Evolutionary conservation across 2,113 vertebrate genomes (phyloP).

Genomic region (Pyrgilauda ruficollis): DNA sequence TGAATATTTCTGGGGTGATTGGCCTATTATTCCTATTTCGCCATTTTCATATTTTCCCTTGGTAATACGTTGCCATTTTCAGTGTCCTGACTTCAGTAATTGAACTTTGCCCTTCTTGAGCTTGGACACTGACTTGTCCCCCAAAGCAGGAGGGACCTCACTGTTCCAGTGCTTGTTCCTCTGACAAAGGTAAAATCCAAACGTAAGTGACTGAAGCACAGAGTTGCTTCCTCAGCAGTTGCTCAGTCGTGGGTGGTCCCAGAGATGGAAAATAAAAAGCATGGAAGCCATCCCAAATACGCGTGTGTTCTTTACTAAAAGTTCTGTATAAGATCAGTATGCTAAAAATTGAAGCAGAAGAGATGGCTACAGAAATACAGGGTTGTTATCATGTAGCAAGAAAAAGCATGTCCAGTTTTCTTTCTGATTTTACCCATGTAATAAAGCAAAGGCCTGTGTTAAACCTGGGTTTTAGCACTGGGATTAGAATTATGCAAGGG

Average conservation of each 20-base stretch:
- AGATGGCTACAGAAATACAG: not conserved
- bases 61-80: not conserved
- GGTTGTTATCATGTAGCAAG: not conserved
- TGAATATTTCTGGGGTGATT: not conserved
- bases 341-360: not conserved
- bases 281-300: not conserved
- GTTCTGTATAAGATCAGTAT: not conserved
- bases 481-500: not conserved
- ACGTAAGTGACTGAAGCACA: not conserved
- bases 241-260: not conserved
- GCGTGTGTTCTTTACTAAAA: conserved; percentile 46
- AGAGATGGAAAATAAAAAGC: not conserved
- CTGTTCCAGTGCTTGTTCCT: not conserved
- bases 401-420: not conserved
- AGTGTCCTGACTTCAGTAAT: not conserved
- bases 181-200: not conserved
- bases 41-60: not conserved
- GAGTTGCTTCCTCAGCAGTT: not conserved
- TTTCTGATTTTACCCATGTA: not conserved
- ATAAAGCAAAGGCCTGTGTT: not conserved
- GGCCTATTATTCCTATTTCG: not conserved
- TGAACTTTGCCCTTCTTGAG: not conserved
- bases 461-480: not conserved
- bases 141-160: not conserved
- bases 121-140: not conserved